Evolutionary conservation across 2,797 vertebrate species (phyloP).

Genomic region (Chromobotia macracanthus): DNA sequence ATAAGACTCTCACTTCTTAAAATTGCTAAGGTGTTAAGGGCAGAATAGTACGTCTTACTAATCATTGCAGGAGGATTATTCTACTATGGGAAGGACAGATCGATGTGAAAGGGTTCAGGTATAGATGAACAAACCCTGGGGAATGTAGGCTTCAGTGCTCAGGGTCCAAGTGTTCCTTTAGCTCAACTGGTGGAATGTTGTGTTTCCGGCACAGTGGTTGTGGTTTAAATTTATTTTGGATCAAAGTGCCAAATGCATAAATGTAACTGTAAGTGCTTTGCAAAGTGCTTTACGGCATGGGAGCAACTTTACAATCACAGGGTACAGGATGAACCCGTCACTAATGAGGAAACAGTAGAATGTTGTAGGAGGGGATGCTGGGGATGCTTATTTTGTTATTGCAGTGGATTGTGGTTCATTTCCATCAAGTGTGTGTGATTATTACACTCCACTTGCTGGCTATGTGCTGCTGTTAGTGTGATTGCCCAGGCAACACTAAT

Average conservation of each 20-base stretch:
- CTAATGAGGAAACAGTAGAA: not conserved
- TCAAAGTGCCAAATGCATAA: too few species aligned
- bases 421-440: constrained; percentile 8
- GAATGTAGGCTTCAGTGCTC: not conserved
- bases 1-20: not conserved
- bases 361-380: not conserved
- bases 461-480: not conserved
- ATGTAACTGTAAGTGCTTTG: too few species aligned
- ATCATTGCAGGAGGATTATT: not conserved
- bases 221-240: too few species aligned
- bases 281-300: not conserved
- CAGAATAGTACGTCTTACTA: not conserved
- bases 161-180: not conserved
- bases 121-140: not conserved
- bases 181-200: too few species aligned
- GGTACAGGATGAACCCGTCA: not conserved
- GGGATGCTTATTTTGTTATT: not conserved
- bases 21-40: constrained; percentile 6
- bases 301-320: not conserved
- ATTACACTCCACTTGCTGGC: not conserved
- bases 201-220: too few species aligned
- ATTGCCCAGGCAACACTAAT: not conserved
- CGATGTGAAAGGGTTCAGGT: not conserved
- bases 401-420: not conserved
- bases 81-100: not conserved